A percentile compares a stretch with the other conserved stretches of the same genome.
phyloP scores from a whole-genome alignment of 1,140 invertebrate species.

The Philopotamus ludificatus region DNA sequence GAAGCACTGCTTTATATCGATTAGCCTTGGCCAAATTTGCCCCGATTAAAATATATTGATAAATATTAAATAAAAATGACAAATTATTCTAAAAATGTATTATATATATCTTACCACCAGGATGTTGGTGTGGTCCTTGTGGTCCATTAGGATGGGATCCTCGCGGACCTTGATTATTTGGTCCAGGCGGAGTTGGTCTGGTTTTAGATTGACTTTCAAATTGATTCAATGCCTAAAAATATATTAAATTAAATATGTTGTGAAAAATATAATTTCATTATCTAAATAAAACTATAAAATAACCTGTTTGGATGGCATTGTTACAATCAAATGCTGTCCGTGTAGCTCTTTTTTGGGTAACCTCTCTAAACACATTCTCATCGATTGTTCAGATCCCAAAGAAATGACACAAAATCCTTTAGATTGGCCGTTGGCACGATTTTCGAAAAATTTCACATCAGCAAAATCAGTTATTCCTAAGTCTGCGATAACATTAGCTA shows the following conservation, averaged over 20 bases:
- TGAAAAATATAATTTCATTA: neutral
- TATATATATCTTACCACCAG: slow-evolving; percentile 48
- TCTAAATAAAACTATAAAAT: slow-evolving; percentile 44
- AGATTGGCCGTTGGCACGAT: slow-evolving; percentile 97
- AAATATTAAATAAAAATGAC: neutral
- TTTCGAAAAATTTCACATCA: slow-evolving; percentile 99
- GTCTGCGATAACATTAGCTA: slow-evolving; percentile 81
- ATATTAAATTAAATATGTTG: neutral
- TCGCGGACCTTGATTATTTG: slow-evolving; percentile 62
- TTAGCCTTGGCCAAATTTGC: too few relatives aligned
- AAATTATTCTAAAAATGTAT: neutral
- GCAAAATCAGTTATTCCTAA: slow-evolving; percentile 92
- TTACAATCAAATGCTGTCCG: slow-evolving; percentile 92
- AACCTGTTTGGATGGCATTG: slow-evolving; percentile 91
- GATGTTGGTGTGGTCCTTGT: slow-evolving; percentile 49
- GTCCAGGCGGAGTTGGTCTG: slow-evolving; percentile 71
- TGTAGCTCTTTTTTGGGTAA: slow-evolving; percentile 93
- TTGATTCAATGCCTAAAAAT: slow-evolving; percentile 61
- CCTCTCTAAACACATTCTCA: slow-evolving; percentile 87
- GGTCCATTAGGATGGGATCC: slow-evolving; percentile 67
- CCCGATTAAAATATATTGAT: too few relatives aligned
- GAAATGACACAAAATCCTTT: slow-evolving; percentile 96
- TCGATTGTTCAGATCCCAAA: slow-evolving; percentile 87
- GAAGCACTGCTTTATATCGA: too few relatives aligned
- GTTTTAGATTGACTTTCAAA: slow-evolving; percentile 92